These are phyloP conservation scores for Dendroctonus ponderosae DNA, from an alignment of 1,140 invertebrate genomes.

Conservation along the genomic window DNA sequence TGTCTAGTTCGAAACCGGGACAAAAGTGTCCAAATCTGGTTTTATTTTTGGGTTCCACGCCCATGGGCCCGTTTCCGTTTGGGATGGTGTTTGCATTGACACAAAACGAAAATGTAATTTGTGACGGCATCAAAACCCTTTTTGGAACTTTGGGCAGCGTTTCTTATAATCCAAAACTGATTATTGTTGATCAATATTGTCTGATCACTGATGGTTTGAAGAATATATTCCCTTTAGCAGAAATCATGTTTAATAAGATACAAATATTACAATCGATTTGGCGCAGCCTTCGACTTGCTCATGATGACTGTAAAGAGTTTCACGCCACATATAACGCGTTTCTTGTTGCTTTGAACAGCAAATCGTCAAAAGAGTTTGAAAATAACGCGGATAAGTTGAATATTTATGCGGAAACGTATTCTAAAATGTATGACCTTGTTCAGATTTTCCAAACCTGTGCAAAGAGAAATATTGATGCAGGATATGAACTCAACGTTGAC, in stretches of 20 bases:
- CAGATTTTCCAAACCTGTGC: constrained; percentile 10
- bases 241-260: constrained; percentile 20
- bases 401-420: constrained; percentile 16
- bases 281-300: constrained; percentile 11
- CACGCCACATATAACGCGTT: constrained; percentile 16
- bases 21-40: constrained; percentile 9
- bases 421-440: constrained; percentile 10
- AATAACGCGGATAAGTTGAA: constrained; percentile 16
- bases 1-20: constrained; percentile 2
- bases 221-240: constrained; percentile 1
- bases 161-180: constrained; percentile 15
- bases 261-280: constrained; percentile 26
- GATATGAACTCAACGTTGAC: constrained; percentile 18
- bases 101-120: neutral
- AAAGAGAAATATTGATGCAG: constrained; percentile 7
- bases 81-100: constrained; percentile 14
- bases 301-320: constrained; percentile 14
- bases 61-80: constrained; percentile 20
- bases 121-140: constrained; percentile 2
- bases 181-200: constrained; percentile 13
- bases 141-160: neutral
- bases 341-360: constrained; percentile 7
- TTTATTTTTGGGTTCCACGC: constrained; percentile 21
- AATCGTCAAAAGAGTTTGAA: constrained; percentile 6
- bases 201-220: constrained; percentile 6